Evolutionary conservation across 1,140 invertebrate species (phyloP).

Genomic region (Dendrolimus punctatus): DNA sequence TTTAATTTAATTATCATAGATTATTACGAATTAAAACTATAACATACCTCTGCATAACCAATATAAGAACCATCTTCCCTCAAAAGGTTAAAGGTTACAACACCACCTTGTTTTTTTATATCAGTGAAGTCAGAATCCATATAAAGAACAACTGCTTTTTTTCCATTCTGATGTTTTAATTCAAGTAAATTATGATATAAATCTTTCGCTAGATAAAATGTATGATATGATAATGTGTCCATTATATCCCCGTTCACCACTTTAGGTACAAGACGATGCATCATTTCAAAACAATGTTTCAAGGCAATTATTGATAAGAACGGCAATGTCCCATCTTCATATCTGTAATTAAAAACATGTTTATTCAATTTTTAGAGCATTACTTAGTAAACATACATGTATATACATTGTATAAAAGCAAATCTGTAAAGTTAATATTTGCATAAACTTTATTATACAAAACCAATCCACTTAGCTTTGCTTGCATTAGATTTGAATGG

Average conservation of each 20-base stretch:
- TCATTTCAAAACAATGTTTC: slow-evolving; percentile 84
- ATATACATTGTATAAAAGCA: too few species aligned
- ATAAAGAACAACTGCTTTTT: slow-evolving; percentile 82
- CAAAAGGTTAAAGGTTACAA: slow-evolving; percentile 92
- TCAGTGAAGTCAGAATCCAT: slow-evolving; percentile 79
- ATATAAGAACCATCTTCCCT: slow-evolving; percentile 84
- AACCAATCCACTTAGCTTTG: too few species aligned
- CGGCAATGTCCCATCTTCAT: slow-evolving; percentile 95
- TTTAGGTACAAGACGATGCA: slow-evolving; percentile 73
- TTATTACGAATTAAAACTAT: background rate
- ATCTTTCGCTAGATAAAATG: slow-evolving; percentile 84
- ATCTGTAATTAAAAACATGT: slow-evolving; percentile 73
- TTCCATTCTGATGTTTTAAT: slow-evolving; percentile 84
- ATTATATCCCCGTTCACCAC: slow-evolving; percentile 73
- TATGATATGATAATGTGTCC: slow-evolving; percentile 80
- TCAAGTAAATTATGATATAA: slow-evolving; percentile 76
- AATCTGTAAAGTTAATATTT: too few species aligned
- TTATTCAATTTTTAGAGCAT: background rate
- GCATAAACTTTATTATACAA: too few species aligned
- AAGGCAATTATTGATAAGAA: slow-evolving; percentile 90
- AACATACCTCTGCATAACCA: slow-evolving; percentile 88
- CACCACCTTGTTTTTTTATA: slow-evolving; percentile 81
- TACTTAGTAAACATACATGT: too few species aligned
- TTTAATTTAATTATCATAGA: too few species aligned
- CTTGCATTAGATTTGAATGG: too few species aligned